Percentiles rank a stretch among this genome's conserved stretches.
phyloP scores from a whole-genome alignment of 1,140 invertebrate genomes.

The Aphaenogaster ashmeadi region DNA sequence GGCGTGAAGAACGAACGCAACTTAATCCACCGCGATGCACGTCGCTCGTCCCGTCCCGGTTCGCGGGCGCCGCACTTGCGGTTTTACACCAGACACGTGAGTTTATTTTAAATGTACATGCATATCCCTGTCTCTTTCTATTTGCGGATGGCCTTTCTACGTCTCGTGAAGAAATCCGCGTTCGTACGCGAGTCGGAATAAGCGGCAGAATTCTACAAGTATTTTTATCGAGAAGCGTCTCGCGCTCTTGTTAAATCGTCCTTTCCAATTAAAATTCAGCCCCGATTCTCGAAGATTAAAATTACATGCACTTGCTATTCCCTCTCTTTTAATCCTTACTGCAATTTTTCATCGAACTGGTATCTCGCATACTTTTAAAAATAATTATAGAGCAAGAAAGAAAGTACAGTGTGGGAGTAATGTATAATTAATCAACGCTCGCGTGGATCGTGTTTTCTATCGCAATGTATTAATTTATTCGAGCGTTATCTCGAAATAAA shows the following conservation, averaged over 20 bases:
- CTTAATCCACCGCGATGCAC: constrained; percentile 71
- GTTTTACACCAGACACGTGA: constrained; percentile 69
- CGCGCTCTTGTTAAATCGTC: not conserved
- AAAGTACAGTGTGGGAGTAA: not conserved
- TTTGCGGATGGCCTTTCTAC: not conserved
- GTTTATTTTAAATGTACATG: constrained; percentile 67
- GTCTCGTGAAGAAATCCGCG: constrained; percentile 16
- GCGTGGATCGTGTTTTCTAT: not conserved
- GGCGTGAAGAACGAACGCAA: constrained; percentile 69
- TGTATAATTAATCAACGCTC: constrained; percentile 15
- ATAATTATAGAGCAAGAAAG: not conserved
- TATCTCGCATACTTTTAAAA: not conserved
- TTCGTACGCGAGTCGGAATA: not conserved
- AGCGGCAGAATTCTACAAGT: not conserved
- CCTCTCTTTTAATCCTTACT: not conserved
- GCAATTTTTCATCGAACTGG: not conserved
- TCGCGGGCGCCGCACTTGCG: constrained; percentile 46
- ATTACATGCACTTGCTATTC: not conserved
- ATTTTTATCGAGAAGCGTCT: not conserved
- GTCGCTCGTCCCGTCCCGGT: constrained; percentile 60
- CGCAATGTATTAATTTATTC: constrained; percentile 45
- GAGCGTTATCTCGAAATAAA: constrained; percentile 33
- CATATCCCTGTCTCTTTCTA: not conserved
- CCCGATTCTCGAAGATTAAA: not conserved
- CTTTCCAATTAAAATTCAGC: not conserved